These are phyloP conservation scores for Hyla sarda DNA, from an alignment of 2,113 vertebrate genomes.

Conservation along the genomic window DNA sequence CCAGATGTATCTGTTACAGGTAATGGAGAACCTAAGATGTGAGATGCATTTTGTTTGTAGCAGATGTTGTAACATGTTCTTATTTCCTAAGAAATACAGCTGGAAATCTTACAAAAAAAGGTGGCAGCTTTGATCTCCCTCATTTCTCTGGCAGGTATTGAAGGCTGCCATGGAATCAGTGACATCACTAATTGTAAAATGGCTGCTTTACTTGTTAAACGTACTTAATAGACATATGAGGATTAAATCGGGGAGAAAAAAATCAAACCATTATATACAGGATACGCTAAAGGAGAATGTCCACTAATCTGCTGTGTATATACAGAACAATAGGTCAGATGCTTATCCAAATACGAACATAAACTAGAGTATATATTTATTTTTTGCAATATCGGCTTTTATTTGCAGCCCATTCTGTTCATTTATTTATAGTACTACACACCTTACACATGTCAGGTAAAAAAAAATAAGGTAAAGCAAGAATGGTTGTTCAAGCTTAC, in stretches of 20 bases:
- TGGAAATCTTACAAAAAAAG: too few relatives aligned
- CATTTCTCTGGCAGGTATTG: neutral
- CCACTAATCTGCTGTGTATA: neutral
- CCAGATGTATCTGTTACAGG: neutral
- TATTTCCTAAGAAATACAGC: neutral
- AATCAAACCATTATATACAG: neutral
- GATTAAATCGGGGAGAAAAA: neutral
- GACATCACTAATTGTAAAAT: neutral
- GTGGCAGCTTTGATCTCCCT: too few relatives aligned
- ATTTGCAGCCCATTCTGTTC: neutral
- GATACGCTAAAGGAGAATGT: neutral
- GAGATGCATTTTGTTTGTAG: neutral
- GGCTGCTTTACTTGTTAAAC: neutral
- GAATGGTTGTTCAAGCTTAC: neutral
- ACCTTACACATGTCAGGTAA: neutral
- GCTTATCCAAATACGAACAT: neutral
- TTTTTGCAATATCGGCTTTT: neutral
- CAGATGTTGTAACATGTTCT: neutral
- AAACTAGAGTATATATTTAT: neutral
- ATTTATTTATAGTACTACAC: neutral
- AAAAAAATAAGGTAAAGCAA: neutral
- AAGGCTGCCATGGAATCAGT: neutral
- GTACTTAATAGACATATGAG: neutral
- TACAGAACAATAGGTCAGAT: constrained; percentile 6
- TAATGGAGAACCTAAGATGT: neutral